Base-by-base conservation (phyloP, 1,140 invertebrate species). In the Psix sp. region DNA sequence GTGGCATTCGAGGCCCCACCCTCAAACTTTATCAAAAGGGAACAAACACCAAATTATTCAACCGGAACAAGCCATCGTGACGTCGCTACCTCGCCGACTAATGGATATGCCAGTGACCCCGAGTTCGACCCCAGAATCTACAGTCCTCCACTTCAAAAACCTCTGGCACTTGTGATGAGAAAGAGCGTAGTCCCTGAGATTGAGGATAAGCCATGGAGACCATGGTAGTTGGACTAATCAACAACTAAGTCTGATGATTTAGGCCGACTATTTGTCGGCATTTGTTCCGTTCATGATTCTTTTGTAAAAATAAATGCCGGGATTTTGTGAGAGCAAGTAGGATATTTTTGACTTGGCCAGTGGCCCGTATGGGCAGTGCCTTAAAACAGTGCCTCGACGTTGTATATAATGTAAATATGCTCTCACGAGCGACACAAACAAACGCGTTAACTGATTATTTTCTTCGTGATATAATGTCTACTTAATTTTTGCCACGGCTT, bases 121-220 rank as follows among this genome's bases (percentile, higher is more conserved):
- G 82, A 83, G 40, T 88, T 77, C 74, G 83, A 86, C 57, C 59
- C 88, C 63, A 57, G 89, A 1, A 82, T 87, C 36, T 89, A 88
- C 76, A 88, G 85, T 68, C 88, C 88, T 3, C 88, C 90, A 0
- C 88, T 90, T 0, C 85, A 87, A 49, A 89, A 89, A 79, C 93
- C 93, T 0, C 80, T 94, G 10, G 91, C 93, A 6, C 84, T 94
- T 42, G 93, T 94, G 4, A 92, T 91, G 68, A 89, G 91, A 77
- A 91, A 89, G 79, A 87, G 83, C 74, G 88, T 88, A 3, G 76
- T 84, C n/a, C 86, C 85, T 0, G 85, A 88, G 9, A 54, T 92
- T 87, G 88, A 87, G 51, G 85, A 85, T 5, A 88, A 88, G 57
- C 86, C 87, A 5, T 89, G 88, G 92, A 88, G 92, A 74, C 93